A percentile compares a stretch with the other conserved stretches of the same genome.
Evolutionary conservation across 2,797 vertebrate genomes (phyloP).

Genomic region (Enteromius paludinosus): DNA sequence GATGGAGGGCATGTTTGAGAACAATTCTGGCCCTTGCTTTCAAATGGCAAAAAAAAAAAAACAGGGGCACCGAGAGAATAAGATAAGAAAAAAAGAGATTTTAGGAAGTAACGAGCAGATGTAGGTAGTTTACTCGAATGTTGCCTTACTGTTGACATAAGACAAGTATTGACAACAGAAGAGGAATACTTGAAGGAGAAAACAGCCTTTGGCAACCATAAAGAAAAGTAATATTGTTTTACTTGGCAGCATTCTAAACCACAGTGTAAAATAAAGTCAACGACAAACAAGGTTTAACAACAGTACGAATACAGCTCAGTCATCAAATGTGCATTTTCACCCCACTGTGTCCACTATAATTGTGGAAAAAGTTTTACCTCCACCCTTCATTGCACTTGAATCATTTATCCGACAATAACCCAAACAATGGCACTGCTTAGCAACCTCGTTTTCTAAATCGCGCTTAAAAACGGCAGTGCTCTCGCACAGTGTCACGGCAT

Average conservation of each 20-base stretch:
- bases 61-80: background rate
- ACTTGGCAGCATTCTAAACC: conserved; percentile 43
- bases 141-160: background rate
- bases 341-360: background rate
- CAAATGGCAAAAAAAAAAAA: conserved; percentile 11
- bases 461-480: background rate
- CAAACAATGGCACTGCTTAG: conserved; percentile 13
- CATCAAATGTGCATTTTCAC: background rate
- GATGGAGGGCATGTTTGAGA: conserved; percentile 29
- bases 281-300: background rate
- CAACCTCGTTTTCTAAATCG: conserved; percentile 10
- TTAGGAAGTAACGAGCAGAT: background rate
- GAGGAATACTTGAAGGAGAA: conserved; percentile 4
- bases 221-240: conserved; percentile 3
- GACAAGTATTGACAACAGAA: conserved; percentile 28
- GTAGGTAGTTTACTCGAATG: background rate
- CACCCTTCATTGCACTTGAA: background rate
- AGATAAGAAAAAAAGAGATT: background rate
- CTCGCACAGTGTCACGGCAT: conserved; percentile 38
- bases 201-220: conserved; percentile 38
- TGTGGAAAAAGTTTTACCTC: conserved; percentile 2
- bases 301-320: background rate
- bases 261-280: conserved; percentile 24
- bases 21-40: conserved; percentile 6
- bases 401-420: background rate